Percentiles rank a stretch among this genome's conserved stretches.
These are phyloP conservation scores for Nemoura dubitans DNA, from an alignment of 2,888 invertebrate genomes.

Conservation along the genomic window DNA sequence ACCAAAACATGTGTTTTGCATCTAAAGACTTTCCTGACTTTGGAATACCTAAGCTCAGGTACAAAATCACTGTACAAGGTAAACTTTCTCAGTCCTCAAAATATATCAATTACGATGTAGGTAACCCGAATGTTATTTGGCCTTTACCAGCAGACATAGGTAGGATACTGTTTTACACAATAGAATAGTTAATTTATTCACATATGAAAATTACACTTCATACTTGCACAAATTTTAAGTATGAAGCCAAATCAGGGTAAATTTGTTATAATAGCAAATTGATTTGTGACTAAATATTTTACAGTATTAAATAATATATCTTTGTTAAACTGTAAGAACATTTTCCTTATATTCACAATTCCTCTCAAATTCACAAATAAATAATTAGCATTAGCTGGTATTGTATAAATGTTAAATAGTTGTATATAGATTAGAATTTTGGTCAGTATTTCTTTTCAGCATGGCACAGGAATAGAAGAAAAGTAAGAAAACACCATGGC, in stretches of 20 bases:
- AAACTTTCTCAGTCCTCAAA: neutral
- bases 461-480: neutral
- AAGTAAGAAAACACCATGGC: neutral
- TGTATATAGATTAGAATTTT: neutral
- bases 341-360: neutral
- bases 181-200: conserved; percentile 5
- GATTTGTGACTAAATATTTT: conserved; percentile 13
- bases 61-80: neutral
- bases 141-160: neutral
- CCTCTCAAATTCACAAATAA: neutral
- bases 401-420: neutral
- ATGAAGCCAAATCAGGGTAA: conserved; percentile 19
- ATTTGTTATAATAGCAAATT: conserved; percentile 27
- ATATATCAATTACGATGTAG: too few species aligned
- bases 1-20: too few species aligned
- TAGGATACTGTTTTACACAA: neutral
- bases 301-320: conserved; percentile 25
- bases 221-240: conserved; percentile 20
- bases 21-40: too few species aligned
- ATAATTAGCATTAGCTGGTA: neutral
- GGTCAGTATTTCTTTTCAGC: neutral
- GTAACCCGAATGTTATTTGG: too few species aligned
- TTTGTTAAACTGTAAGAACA: neutral
- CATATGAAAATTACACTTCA: conserved; percentile 4
- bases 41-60: neutral